Base-by-base conservation (phyloP, 2,113 vertebrate species). In the Prolemur simus region DNA sequence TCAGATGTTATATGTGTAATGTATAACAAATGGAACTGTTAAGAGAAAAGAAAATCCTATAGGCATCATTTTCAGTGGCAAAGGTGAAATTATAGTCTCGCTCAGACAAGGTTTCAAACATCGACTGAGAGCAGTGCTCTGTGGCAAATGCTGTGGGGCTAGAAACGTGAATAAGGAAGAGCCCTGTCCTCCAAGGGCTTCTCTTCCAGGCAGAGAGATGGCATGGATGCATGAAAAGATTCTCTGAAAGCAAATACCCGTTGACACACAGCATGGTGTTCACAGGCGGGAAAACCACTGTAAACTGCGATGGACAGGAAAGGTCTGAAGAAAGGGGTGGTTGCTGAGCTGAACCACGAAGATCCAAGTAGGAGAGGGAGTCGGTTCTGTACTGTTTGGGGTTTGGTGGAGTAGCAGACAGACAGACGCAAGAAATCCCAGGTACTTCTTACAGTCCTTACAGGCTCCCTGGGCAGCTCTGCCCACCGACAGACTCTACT, bases 401-500 rank as follows among this genome's bases (percentile, higher is more conserved):
- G 60, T 69, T 45, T 77, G 29, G 39, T 8, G 52, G 68, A 92
- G 42, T 7, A 78, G 25, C 84, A 96, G 56, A 92, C 23, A 90
- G 25, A 80, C 6, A 39, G 45, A 91, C 20, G n/a, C 47, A 94
- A 47, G 68, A 54, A 83, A 89, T 73, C 68, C 37, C 76, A 90
- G 92, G 29, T 3, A 84, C 45, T 92, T 89, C 47, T 81, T 63
- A 42, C 0, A 58, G 14, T 81, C 58, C 56, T 84, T 81, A 20
- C 4, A 73, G 60, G 42, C 29, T 66, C 21, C 39, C n/a, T 86
- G 42, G n/a, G 29, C 42, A 95, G 47, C n/a, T 95, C 66, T 83
- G 56, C 76, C 34, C 73, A 94, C 39, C 73, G 82, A 93, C 15
- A 71, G 64, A 95, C 76, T 96, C 68, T n/a, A 76, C 86, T 89